A percentile compares a stretch with the other conserved stretches of the same genome.
Evolutionary conservation across 2,797 vertebrate genomes (phyloP).

Genomic region (Brachymystax lenok): DNA sequence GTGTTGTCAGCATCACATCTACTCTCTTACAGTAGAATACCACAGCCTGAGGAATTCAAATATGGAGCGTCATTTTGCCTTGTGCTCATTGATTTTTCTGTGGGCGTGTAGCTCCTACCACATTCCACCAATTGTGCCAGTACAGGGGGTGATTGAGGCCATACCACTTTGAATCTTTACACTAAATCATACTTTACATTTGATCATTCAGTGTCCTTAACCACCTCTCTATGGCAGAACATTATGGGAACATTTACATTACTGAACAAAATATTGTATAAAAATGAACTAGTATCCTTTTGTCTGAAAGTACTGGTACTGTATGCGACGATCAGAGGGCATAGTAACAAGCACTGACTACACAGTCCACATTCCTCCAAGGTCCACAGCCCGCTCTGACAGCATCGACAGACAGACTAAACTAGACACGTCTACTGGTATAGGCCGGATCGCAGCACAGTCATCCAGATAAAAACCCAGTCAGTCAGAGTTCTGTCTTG

Average conservation of each 20-base stretch:
- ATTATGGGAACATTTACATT: constrained; percentile 38
- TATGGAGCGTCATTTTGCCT: constrained; percentile 32
- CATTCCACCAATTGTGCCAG: constrained; percentile 28
- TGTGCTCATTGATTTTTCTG: constrained; percentile 64
- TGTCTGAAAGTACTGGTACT: constrained; percentile 42
- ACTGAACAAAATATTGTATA: constrained; percentile 23
- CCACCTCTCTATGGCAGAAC: constrained; percentile 7
- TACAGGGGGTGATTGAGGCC: constrained; percentile 19
- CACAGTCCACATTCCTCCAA: constrained; percentile 23
- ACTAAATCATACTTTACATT: constrained; percentile 7
- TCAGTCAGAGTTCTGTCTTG: constrained; percentile 21
- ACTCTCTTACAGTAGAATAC: neutral
- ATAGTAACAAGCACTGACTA: constrained; percentile 25
- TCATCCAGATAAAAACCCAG: constrained; percentile 2
- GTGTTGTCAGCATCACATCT: constrained; percentile 4
- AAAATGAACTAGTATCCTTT: constrained; percentile 28
- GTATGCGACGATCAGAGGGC: constrained; percentile 31
- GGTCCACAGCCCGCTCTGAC: constrained; percentile 20
- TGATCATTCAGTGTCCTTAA: neutral
- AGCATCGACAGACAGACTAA: constrained; percentile 23
- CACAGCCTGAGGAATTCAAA: constrained; percentile 19
- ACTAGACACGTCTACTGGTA: constrained; percentile 20
- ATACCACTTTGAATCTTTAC: neutral
- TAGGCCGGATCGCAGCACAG: neutral
- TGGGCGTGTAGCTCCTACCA: constrained; percentile 26